Base-by-base conservation (phyloP, 2,888 invertebrate species). In the Sarcophaga subvicina region DNA sequence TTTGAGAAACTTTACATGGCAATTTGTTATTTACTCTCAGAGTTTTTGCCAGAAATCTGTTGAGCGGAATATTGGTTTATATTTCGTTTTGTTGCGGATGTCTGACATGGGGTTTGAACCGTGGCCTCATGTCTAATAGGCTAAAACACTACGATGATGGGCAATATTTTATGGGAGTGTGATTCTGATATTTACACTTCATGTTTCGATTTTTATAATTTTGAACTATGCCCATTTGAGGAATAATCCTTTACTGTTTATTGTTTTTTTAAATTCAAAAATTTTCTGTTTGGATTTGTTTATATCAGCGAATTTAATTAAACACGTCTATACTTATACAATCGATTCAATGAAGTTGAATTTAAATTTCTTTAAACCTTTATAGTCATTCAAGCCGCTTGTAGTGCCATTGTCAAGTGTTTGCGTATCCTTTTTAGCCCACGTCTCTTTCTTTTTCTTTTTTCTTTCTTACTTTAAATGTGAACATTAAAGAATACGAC, bases 401-500 rank as follows among this genome's bases (percentile, higher is more conserved):
- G 2, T n/a, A 20, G 22, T 71, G 4, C 62, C 10, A 49, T 72
- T 72, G 54, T 4, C 4, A 14, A 17, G 17, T 4, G 54, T 54
- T 12, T 54, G 54, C 0, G 54, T 5, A 54, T 54, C 12, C 17
- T 54, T 54, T 54, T 14, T 49, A 14, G 49, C 1, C 4, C 11
- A 49, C 4, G 11, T 4, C 14, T 49, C 4, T 49, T 4, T 49
- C 12, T 49, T 3, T 6, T 49, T 49, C 45, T 76, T 66, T 6
- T 76, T 79, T 67, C 66, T 66, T 79, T 2, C 37, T 59, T 84
- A 67, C 80, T 67, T 66, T 76, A 79, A 76, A 86, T 88, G 87
- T 83, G 75, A 87, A 85, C 89, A 90, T 91, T 89, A 89, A 90
- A 91, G 89, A 90, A 90, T 89, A 91, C 90, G 90, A 4, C 17